These are phyloP conservation scores for Karalla daura DNA, from an alignment of 2,797 vertebrate genomes.

Conservation along the genomic window DNA sequence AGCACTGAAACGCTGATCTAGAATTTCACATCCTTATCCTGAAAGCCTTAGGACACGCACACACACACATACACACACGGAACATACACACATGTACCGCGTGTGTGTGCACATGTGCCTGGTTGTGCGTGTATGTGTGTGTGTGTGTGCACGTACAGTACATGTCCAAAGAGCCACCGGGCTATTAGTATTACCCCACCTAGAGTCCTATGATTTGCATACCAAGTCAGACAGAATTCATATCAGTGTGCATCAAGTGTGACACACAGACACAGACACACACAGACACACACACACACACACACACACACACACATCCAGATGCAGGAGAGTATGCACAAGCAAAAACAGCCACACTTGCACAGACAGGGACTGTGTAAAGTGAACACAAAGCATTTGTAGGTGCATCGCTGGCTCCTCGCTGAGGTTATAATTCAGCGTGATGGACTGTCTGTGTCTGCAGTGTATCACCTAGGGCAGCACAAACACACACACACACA, in stretches of 20 bases:
- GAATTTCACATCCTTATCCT: slow-evolving; percentile 99
- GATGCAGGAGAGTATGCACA: slow-evolving; percentile 15
- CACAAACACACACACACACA: slow-evolving; percentile 15
- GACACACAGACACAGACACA: slow-evolving; percentile 57
- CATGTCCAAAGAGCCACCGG: slow-evolving; percentile 84
- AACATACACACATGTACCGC: not conserved
- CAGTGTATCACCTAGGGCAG: slow-evolving; percentile 63
- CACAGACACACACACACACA: slow-evolving; percentile 33
- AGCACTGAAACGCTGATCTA: slow-evolving; percentile 95
- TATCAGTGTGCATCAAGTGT: slow-evolving; percentile 78
- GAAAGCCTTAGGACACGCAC: slow-evolving; percentile 78
- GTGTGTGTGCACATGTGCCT: not conserved
- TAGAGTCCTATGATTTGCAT: slow-evolving; percentile 95
- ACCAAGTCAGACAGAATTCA: slow-evolving; percentile 90
- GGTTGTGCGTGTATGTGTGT: not conserved
- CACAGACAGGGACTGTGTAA: slow-evolving; percentile 35
- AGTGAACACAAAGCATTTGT: slow-evolving; percentile 63
- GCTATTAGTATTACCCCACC: slow-evolving; percentile 91
- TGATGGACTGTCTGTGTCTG: slow-evolving; percentile 73
- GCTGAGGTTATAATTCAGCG: slow-evolving; percentile 70
- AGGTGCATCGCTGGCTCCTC: slow-evolving; percentile 49
- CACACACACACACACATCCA: slow-evolving; percentile 32
- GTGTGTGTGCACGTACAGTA: not conserved
- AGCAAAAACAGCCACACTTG: slow-evolving; percentile 38
- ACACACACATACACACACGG: slow-evolving; percentile 28